A percentile compares a stretch with the other conserved stretches of the same genome.
phyloP scores from a whole-genome alignment of 2,888 invertebrate genomes.

The Pristionchus japonicus region DNA sequence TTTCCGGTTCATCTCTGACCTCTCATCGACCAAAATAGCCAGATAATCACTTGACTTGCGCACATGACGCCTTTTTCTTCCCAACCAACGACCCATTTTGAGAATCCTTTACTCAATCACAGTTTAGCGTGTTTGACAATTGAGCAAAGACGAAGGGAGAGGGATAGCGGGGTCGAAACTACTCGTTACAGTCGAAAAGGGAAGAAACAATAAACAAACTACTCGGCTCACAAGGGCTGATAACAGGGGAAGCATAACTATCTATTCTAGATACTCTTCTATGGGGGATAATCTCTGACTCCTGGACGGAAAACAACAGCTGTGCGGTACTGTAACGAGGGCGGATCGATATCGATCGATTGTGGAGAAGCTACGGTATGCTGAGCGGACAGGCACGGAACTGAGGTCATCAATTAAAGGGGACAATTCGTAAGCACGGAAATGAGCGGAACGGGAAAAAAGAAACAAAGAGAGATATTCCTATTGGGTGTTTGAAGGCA shows the following conservation, averaged over 20 bases:
- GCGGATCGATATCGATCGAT: constrained; percentile 5
- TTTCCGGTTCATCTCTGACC: constrained; percentile 28
- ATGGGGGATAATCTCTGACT: background rate
- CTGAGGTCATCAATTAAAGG: constrained; percentile 26
- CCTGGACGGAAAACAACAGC: background rate
- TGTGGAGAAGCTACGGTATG: background rate
- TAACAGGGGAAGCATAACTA: background rate
- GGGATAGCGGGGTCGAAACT: background rate
- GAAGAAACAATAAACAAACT: background rate
- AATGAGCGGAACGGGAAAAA: background rate
- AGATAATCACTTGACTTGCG: background rate
- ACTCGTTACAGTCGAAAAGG: background rate
- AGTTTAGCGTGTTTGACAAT: background rate
- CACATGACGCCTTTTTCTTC: background rate
- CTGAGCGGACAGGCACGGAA: background rate
- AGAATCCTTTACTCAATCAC: constrained; percentile 24
- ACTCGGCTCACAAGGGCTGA: background rate
- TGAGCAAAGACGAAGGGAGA: background rate
- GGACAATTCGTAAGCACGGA: background rate
- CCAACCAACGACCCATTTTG: background rate
- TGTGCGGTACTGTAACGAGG: background rate
- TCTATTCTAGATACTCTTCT: background rate
- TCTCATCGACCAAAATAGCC: background rate
- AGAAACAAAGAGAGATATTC: background rate
- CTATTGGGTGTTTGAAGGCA: background rate